These are phyloP conservation scores for Temnothorax nylanderi DNA, from an alignment of 1,140 invertebrate species.

Conservation along the genomic window DNA sequence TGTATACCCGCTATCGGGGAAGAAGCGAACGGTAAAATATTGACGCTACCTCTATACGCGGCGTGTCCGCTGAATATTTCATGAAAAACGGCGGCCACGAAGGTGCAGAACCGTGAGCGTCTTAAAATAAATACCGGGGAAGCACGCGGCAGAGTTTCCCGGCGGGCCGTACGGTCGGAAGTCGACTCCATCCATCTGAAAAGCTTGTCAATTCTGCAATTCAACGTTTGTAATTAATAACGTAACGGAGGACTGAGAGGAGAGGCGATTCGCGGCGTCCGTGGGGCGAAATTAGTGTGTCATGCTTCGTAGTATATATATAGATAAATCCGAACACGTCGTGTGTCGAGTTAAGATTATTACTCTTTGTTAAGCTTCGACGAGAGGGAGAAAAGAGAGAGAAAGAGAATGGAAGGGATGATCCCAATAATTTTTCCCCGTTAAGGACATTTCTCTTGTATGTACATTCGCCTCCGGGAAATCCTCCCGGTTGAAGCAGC, in stretches of 20 bases:
- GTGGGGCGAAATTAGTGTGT: constrained; percentile 65
- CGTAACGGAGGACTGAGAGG: constrained; percentile 63
- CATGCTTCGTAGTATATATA: constrained; percentile 74
- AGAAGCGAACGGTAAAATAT: constrained; percentile 26
- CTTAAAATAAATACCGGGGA: constrained; percentile 1
- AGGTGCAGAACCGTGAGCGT: not conserved
- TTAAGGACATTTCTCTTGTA: constrained; percentile 34
- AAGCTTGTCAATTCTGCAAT: constrained; percentile 81
- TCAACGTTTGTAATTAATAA: constrained; percentile 75
- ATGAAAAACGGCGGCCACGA: not conserved
- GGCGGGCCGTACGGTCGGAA: constrained; percentile 66
- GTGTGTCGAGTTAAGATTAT: constrained; percentile 71
- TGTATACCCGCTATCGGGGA: not conserved
- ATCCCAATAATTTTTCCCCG: constrained; percentile 22
- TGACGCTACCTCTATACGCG: constrained; percentile 1
- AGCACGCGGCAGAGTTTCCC: constrained; percentile 57
- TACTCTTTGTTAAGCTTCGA: constrained; percentile 73
- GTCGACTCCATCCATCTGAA: constrained; percentile 76
- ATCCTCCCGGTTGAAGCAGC: not conserved
- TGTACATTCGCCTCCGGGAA: constrained; percentile 29
- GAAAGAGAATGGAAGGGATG: constrained; percentile 36
- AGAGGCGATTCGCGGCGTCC: constrained; percentile 58
- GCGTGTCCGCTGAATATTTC: constrained; percentile 29
- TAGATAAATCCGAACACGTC: constrained; percentile 59
- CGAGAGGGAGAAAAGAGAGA: not conserved